These are phyloP conservation scores for human (Homo sapiens) DNA, from an alignment of 2,113 vertebrate species.

Conservation along the genomic window GRCh38 chr13:72582001-72582500, in stretches of 20 bases:
- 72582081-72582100: not conserved
- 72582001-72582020: not conserved
- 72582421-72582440: not conserved
- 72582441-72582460: no score
- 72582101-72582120: not conserved
- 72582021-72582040: not conserved
- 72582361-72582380: not conserved
- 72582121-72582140: not conserved
- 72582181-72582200: not conserved
- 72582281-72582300: not conserved
- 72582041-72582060: not conserved
- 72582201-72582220: not conserved
- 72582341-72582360: not conserved
- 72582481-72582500: no score
- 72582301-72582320: not conserved
- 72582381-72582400: not conserved
- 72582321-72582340: not conserved
- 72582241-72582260: not conserved
- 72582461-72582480: no score
- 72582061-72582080: not conserved
- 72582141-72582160: not conserved
- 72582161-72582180: not conserved
- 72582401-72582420: not conserved
- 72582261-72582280: not conserved
- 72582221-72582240: not conserved